Evolutionary conservation across 92 coral and sea anemone genomes (phyloP), one percentile per base, ranked within the genome.

Genomic region (Phenganax marumi): DNA sequence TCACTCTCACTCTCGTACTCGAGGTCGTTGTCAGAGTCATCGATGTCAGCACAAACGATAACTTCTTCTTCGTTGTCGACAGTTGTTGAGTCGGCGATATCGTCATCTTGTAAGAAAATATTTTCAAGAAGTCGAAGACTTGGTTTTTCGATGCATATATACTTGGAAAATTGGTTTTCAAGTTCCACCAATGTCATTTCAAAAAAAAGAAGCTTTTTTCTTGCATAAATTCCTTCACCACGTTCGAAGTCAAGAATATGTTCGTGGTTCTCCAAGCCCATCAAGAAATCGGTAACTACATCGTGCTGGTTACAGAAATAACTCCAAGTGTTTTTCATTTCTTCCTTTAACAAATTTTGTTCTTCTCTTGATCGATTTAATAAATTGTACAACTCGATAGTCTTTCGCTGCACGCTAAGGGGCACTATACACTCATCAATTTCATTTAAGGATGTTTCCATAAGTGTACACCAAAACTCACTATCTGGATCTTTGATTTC

Each of bases 331-430:
- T 85, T 56, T 56, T 56, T 19, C 63, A 56, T 56, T 56, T 56
- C 63, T 13, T 56, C 63, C 21, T 56, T 56, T 19, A 56, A 56
- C 63, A 56, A 13, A 56, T 13, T 19, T 56, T 56, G 63, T 19
- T 56, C 63, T 56, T 56, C 63, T 19, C 63, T 56, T 13, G 63
- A 56, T 19, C 80, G 58, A 21, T 85, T 77, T 22, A 43, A 21
- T 58, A 65, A 60, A 65, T 68, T 33, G 69, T 56, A 85, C 16
- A 75, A 66, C 62, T 76, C 87, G 50, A 84, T 26, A 23, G 77
- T 82, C 63, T 84, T 84, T 14, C 63, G 63, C 63, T 56, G 1
- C 21, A 56, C 63, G 21, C 63, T 56, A 56, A 56, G 63, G 16
- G 63, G 63, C 16, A 56, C 63, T 13, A 56, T 13, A 56, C 17